Evolutionary conservation across 2,797 vertebrate species (phyloP), one percentile per base, ranked within the genome.

Genomic region (Sebastes nivosus): DNA sequence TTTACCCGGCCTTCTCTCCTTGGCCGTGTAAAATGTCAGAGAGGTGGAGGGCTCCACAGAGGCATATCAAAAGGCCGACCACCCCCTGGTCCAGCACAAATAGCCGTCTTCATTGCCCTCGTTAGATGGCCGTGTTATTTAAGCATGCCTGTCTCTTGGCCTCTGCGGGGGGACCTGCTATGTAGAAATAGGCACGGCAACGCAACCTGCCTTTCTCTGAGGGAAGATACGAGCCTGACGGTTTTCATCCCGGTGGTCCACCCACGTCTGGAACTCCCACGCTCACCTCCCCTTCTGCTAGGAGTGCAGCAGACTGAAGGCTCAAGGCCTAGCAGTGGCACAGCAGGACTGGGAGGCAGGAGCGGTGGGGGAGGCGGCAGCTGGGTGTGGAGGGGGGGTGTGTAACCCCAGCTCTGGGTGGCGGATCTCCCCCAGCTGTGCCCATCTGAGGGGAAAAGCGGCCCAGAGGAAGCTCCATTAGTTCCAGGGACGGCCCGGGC

Each of bases 381-480:
- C 77, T 72, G 79, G 75, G 77, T 70, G 83, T 65, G 42, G 80
- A 68, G 25, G 36, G 84, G 66, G 77, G 38, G 86, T 57, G 74
- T 63, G 77, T 74, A 72, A 82, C 77, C 75, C 36, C 79, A 65
- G 80, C 73, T 68, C 82, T 85, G 93, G 94, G 93, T 95, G 94
- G 95, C 88, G 91, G 95, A 94, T 95, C 90, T 94, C 92, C 91
- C 94, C 95, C 95, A n/a, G 91, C 95, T 95, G 96, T 96, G 96
- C 96, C 94, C 93, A 94, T 94, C 92, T 94, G 95, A 96, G 95
- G 93, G 94, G 95, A 96, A 96, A 96, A 96, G 94, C 92, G 90
- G 81, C 79, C 86, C 92, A 95, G 92, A 93, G 93, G 93, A 94
- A 94, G 94, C 90, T 90, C 86, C 91, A 95, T 96, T 95, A 95